These are phyloP conservation scores for Pardalotus punctatus DNA, from an alignment of 2,113 vertebrate species.

Conservation along the genomic window DNA sequence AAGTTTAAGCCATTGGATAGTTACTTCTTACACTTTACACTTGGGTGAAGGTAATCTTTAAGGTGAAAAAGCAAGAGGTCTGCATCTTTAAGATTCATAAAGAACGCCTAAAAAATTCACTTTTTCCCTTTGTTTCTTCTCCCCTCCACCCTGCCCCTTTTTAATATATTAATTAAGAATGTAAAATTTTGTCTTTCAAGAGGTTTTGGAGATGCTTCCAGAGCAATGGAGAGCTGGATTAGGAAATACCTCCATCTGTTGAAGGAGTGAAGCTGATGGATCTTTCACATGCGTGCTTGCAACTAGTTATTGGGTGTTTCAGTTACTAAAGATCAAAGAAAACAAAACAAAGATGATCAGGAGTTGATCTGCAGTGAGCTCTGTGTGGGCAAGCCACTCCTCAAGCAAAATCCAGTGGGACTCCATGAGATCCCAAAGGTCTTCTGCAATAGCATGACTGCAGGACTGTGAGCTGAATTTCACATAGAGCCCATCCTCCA, in stretches of 20 bases:
- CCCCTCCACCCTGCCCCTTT: accelerated
- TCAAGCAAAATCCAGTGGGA: not conserved
- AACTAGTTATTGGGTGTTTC: not conserved
- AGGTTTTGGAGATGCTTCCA: not conserved
- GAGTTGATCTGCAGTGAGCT: not conserved
- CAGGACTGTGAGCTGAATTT: not conserved
- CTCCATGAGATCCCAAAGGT: not conserved
- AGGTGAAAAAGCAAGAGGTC: not conserved
- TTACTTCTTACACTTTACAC: not conserved
- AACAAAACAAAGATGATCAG: not conserved
- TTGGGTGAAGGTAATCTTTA: not conserved
- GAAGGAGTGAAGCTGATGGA: not conserved
- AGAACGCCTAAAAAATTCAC: not conserved
- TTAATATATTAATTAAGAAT: not conserved
- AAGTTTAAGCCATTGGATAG: not conserved
- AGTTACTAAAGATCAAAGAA: not conserved
- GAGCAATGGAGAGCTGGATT: not conserved
- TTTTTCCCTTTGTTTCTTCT: not conserved
- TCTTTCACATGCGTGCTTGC: not conserved
- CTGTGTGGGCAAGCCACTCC: not conserved
- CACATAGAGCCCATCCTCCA: accelerated
- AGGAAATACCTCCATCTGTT: not conserved
- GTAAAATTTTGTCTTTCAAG: not conserved
- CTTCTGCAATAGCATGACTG: not conserved
- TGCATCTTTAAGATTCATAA: not conserved